Conservation (phyloP, 2,888 invertebrate genomes). For the Gibbula magus region DNA sequence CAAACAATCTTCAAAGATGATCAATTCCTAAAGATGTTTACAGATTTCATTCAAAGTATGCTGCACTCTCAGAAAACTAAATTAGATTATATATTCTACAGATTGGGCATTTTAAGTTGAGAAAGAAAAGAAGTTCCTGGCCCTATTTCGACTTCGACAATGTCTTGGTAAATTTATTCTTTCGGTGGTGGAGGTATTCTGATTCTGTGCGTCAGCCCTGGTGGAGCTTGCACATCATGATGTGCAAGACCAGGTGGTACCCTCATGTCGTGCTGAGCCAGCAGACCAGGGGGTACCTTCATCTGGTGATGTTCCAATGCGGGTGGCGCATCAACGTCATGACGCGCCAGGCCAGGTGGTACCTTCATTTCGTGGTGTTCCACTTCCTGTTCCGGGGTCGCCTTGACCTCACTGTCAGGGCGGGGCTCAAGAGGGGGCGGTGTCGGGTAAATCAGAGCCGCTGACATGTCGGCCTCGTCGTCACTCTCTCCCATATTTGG, state of each 20-base stretch:
- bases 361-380: not conserved
- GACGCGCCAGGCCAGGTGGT: not conserved
- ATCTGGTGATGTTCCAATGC: not conserved
- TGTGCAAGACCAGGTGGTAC: not conserved
- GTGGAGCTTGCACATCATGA: not conserved
- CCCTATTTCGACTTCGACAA: no score
- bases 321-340: not conserved
- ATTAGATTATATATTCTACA: no score
- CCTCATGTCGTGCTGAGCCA: not conserved
- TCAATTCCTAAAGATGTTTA: no score
- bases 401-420: no score
- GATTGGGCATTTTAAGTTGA: no score
- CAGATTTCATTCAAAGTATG: no score
- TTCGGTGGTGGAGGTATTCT: not conserved
- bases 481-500: not conserved
- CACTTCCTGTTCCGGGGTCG: no score
- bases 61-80: no score
- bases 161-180: no score
- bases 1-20: no score
- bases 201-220: not conserved
- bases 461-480: not conserved
- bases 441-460: not conserved
- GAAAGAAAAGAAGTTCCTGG: no score
- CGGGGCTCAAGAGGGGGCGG: not conserved
- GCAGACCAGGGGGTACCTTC: not conserved